Evolutionary conservation across 2,888 invertebrate genomes (phyloP), one percentile per base, ranked within the genome.

Genomic region (Drosophila longiperda): DNA sequence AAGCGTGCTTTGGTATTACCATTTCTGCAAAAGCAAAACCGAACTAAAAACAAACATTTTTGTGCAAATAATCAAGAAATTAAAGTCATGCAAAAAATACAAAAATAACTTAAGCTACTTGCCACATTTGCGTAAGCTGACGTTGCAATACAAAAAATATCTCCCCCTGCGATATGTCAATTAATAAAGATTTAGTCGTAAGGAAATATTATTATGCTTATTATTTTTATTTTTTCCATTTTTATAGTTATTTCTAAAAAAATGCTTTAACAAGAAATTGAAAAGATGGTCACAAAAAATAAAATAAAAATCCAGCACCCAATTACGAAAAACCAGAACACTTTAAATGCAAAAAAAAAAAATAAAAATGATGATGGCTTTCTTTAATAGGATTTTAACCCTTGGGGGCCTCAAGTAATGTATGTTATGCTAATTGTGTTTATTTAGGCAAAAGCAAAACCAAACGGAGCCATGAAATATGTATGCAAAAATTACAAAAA

Each of bases 371-470:
- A 58, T 71, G 66, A 66, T 59, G 69, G 54, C 34, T 60, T 55
- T 23, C 33, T 57, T 63, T 15, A 57, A 50, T 38, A 40, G 70
- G 62, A 62, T 34, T 52, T 67, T 48, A 79, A 68, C 66, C 68
- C 78, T 58, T 66, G 29, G 59, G 53, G 71, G 57, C 75, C 34
- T 26, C 40, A 38, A 54, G 40, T 67, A 75, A 67, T 72, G 75
- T 65, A 75, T 65, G 72, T 65, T 63, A 89, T 80, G 83, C 77
- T 89, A 89, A 89, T 84, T 87, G 81, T 89, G 83, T 89, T 87
- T 83, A 68, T 69, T 82, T 85, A 83, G 83, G 85, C 67, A 77
- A 32, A 72, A 66, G 68, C 62, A 73, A 52, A 78, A 77, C 82
- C 68, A 78, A 67, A 62, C 65, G 48, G 50, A 9, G 2, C 45